phyloP scores from a whole-genome alignment of 1,140 invertebrate species.

The Eubasilissa regina region DNA sequence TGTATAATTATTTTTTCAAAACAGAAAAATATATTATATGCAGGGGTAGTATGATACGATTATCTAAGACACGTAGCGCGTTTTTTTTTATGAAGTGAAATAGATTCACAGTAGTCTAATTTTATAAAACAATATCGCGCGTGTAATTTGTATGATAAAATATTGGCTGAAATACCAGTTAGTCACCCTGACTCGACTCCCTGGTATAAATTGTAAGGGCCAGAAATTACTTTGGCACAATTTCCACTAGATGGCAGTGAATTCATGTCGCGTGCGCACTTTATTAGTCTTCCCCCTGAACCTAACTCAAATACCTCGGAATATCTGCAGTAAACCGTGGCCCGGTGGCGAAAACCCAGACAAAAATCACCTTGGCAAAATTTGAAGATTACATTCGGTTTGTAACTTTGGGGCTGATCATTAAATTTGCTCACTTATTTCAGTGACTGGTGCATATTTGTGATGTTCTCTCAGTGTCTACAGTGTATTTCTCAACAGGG shows the following conservation, averaged over 20 bases:
- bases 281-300: conserved; percentile 52
- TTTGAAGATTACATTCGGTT: background rate
- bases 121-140: no score
- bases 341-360: background rate
- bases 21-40: no score
- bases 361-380: background rate
- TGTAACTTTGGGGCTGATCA: background rate
- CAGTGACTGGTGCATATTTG: background rate
- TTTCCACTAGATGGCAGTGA: conserved; percentile 46
- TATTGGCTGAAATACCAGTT: background rate
- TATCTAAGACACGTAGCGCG: no score
- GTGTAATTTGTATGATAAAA: background rate
- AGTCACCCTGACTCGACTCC: conserved; percentile 1
- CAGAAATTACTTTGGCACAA: conserved; percentile 49
- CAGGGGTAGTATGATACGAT: no score
- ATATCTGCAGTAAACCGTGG: background rate
- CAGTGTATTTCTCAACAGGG: background rate
- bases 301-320: background rate
- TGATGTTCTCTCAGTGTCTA: background rate
- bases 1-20: no score
- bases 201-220: conserved; percentile 24
- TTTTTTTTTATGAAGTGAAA: no score
- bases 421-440: background rate
- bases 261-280: conserved; percentile 57
- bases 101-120: no score